Evolutionary conservation across 2,888 invertebrate species (phyloP).

Genomic region (Chymomyza fuscimana): DNA sequence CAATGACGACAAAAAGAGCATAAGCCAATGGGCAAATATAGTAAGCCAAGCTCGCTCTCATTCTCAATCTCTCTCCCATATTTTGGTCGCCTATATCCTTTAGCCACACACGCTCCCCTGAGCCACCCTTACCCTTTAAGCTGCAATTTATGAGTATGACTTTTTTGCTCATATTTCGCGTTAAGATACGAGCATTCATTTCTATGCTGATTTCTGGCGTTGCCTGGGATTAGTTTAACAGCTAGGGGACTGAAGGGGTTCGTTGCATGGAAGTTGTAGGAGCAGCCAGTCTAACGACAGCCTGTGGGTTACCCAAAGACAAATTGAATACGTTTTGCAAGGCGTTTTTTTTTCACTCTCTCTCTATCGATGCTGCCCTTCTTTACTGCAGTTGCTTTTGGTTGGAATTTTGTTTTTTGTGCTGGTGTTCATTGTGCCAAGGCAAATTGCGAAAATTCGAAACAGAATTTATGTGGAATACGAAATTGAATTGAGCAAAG

Average conservation of each 20-base stretch:
- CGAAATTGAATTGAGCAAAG: conserved; percentile 32
- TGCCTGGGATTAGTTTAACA: conserved; percentile 5
- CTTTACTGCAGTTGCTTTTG: background rate
- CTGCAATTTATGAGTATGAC: conserved; percentile 43
- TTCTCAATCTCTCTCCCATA: background rate
- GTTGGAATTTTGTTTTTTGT: background rate
- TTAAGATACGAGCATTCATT: background rate
- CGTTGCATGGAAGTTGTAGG: background rate
- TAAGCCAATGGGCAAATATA: conserved; percentile 8
- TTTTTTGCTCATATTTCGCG: background rate
- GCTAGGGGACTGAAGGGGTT: background rate
- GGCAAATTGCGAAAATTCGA: conserved; percentile 42
- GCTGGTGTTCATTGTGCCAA: conserved; percentile 18
- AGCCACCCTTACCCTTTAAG: conserved; percentile 6
- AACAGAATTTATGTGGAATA: conserved; percentile 40
- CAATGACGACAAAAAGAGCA: background rate
- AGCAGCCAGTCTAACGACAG: conserved; percentile 24
- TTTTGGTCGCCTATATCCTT: background rate
- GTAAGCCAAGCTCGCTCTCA: background rate
- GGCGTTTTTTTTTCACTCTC: background rate
- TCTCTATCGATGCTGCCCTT: background rate
- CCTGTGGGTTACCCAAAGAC: conserved; percentile 27
- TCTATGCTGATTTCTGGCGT: conserved; percentile 2
- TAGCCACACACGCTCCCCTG: background rate
- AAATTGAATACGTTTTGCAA: conserved; percentile 44